These are phyloP conservation scores for Pagetopsis macropterus DNA, from an alignment of 2,797 vertebrate genomes.

Conservation along the genomic window DNA sequence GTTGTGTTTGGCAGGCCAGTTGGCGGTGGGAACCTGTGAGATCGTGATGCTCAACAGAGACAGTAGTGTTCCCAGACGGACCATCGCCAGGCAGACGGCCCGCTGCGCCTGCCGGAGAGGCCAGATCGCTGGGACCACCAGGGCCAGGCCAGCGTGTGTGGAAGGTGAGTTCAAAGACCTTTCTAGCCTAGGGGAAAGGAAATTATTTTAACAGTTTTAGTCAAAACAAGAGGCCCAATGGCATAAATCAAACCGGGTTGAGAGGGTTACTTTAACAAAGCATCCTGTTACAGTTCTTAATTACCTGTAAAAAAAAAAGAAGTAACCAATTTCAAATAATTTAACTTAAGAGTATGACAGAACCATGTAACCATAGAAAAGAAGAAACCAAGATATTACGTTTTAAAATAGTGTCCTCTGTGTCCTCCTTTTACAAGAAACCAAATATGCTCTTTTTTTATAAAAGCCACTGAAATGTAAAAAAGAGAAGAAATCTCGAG, in stretches of 20 bases:
- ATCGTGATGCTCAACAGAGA: slow-evolving; percentile 90
- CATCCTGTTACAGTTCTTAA: too few relatives aligned
- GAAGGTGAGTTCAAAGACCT: slow-evolving; percentile 82
- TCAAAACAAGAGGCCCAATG: slow-evolving; percentile 5
- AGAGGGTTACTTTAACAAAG: too few relatives aligned
- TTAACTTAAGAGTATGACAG: too few relatives aligned
- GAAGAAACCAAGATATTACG: too few relatives aligned
- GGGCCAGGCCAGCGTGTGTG: slow-evolving; percentile 87
- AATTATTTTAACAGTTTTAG: background rate
- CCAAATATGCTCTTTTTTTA: too few relatives aligned
- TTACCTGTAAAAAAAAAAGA: too few relatives aligned
- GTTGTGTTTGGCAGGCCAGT: slow-evolving; percentile 82
- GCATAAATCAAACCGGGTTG: background rate
- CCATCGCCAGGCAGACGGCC: slow-evolving; percentile 89
- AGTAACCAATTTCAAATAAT: too few relatives aligned
- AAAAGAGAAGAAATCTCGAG: too few relatives aligned
- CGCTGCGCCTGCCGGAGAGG: slow-evolving; percentile 89
- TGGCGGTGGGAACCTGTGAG: slow-evolving; percentile 89
- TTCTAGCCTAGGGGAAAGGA: background rate
- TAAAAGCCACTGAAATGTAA: too few relatives aligned
- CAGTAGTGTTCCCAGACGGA: slow-evolving; percentile 87
- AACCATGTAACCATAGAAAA: too few relatives aligned
- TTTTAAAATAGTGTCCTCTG: too few relatives aligned
- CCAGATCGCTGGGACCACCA: slow-evolving; percentile 89
- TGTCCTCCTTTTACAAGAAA: too few relatives aligned